These are phyloP conservation scores for Poeciliopsis turrubarensis DNA, from an alignment of 2,113 vertebrate genomes.

Conservation along the genomic window DNA sequence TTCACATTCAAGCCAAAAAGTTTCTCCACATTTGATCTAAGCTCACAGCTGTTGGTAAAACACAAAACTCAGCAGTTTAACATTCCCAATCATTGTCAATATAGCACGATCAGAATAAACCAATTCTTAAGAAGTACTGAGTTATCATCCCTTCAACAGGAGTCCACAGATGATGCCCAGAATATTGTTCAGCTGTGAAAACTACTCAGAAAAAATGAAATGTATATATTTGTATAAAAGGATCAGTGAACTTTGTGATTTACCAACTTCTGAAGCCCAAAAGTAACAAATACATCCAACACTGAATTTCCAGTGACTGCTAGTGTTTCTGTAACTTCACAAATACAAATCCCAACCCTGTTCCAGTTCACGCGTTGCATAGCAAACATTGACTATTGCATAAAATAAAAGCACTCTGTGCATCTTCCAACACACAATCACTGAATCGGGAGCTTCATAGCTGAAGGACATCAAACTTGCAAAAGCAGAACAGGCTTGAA, in stretches of 20 bases:
- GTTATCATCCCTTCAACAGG: not conserved
- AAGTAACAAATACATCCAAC: conserved; percentile 40
- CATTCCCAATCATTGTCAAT: not conserved
- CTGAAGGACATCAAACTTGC: not conserved
- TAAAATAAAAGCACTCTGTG: not conserved
- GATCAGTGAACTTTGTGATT: conserved; percentile 11
- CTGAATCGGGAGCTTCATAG: not conserved
- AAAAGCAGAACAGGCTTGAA: not conserved
- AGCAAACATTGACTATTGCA: conserved; percentile 19
- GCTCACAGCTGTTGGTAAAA: conserved; percentile 46
- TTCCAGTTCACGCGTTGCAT: conserved; percentile 1
- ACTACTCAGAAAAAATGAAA: too few species aligned
- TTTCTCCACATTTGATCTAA: conserved; percentile 12
- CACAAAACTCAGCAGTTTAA: not conserved
- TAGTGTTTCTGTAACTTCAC: conserved; percentile 23
- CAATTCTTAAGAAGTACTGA: not conserved
- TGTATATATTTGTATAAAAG: not conserved
- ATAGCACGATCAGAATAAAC: too few species aligned
- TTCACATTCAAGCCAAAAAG: conserved; percentile 10
- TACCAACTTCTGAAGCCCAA: conserved; percentile 44
- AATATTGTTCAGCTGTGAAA: not conserved
- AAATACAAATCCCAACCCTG: conserved; percentile 13
- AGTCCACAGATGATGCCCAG: not conserved
- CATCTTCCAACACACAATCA: not conserved
- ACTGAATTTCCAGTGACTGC: conserved; percentile 9